Base-by-base conservation (phyloP, 2,113 vertebrate species). In the Ceyx melanurus region DNA sequence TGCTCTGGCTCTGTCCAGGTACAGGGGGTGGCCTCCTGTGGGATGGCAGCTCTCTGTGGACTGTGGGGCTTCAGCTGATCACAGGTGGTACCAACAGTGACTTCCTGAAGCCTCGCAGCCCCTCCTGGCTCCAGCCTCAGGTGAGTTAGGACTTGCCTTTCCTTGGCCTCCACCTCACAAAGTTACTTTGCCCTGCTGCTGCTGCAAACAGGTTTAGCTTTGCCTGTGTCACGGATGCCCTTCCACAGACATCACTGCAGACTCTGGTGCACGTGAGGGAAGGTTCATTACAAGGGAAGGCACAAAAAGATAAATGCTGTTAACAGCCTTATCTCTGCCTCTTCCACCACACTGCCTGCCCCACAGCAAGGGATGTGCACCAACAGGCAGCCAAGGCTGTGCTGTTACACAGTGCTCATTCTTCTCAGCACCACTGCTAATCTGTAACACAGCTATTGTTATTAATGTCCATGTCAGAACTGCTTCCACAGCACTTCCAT, bases 91-190 rank as follows among this genome's bases (percentile, higher is more conserved):
- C 48, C 48, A 21, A 40, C 50, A 17, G 23, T 6, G 46, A 29
- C 76, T 25, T 5, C 84, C 31, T 5, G 0, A 31, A 33, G 48
- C 56, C 60, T 17, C 18, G 26, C 54, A 68, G 58, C 50, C n/a
- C 51, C 72, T 90, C 18, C 54, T n/a, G 74, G 40, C 70, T 51
- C 62, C 74, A 25, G 10, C 77, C 45, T 0, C 73, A 25, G 42
- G 35, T 3, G 19, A 28, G 77, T 19, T 29, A 9, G 3, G 20
- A 3, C 57, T 20, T 46, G 33, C 31, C 33, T 53, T 56, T 58
- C 58, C 1, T 1, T 28, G 48, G 48, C 31, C 77, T 29, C 18
- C 0, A 3, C 0, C 19, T 4, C 7, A 4, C 0, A 15, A 74
- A 20, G 74, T 14, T 43, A 4, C 54, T 43, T 12, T 16, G 60